Conservation (phyloP, 2,797 vertebrate species). For the Acanthopagrus latus region DNA sequence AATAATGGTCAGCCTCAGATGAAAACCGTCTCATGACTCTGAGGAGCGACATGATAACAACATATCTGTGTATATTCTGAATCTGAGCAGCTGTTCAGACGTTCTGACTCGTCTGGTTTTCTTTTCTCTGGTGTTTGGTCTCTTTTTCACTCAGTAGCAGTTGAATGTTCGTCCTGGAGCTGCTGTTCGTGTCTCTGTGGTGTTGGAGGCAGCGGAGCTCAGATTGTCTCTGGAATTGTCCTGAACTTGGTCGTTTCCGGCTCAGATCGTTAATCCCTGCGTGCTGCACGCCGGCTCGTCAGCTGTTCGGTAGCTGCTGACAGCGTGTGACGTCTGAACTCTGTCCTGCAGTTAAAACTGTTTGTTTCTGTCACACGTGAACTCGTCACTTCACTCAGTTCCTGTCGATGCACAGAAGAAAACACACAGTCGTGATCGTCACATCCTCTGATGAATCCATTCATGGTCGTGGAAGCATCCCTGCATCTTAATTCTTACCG, state of each 20-base stretch:
- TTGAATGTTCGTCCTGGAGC: background rate
- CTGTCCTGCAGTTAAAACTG: conserved; percentile 4
- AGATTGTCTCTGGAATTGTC: conserved; percentile 30
- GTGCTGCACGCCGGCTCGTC: conserved; percentile 6
- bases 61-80: too few relatives aligned
- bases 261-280: conserved; percentile 41
- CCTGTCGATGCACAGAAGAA: conserved; percentile 44
- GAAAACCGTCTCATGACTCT: background rate
- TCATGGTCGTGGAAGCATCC: too few relatives aligned
- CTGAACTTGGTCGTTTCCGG: conserved; percentile 27
- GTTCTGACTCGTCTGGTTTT: background rate
- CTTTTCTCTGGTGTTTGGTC: background rate
- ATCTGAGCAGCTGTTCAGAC: background rate
- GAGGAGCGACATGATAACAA: background rate
- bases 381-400: conserved; percentile 32
- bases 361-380: background rate
- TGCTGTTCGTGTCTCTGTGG: conserved; percentile 1
- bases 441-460: background rate
- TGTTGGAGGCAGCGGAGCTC: conserved; percentile 2
- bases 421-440: background rate
- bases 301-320: conserved; percentile 31
- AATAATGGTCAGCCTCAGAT: background rate
- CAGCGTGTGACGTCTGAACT: background rate
- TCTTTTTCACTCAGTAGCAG: background rate
- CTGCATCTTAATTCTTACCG: too few relatives aligned